Evolutionary conservation across 2,888 invertebrate species (phyloP), one percentile per base, ranked within the genome.

Genomic region (Apeira syringaria): DNA sequence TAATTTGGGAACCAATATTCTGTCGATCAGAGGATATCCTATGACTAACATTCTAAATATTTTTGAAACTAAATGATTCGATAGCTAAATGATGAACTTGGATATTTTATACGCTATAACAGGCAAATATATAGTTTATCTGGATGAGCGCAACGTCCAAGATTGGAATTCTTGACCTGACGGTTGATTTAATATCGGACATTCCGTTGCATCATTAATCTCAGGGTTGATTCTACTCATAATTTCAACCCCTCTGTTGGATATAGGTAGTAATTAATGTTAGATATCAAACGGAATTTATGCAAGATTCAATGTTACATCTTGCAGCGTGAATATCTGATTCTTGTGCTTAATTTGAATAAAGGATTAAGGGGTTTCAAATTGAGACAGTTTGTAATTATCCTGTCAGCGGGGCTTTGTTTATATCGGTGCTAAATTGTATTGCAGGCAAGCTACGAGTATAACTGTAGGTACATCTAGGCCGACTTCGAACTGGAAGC

Each of bases 171-270:
- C 9, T 22, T 20, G 22, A 12, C 12, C 22, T 25, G 9, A 31
- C 18, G 8, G 28, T 24, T 33, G 17, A 33, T 24, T 17, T 31
- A 38, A 38, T 38, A 68, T 63, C 59, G 56, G 58, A 63, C 69
- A 69, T 70, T 64, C 67, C 64, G 47, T 27, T 58, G 56, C 53
- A 63, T 59, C 67, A 75, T 74, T 70, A 69, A 74, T 76, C 71
- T 65, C 12, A 53, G 61, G 53, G 64, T 60, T 55, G 46, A 61
- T 58, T 7, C 20, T 20, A n/a, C n/a, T n/a, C n/a, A n/a, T n/a
- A 20, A 20, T 20, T 20, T 54, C 63, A 52, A 50, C 56, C 51
- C 47, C 49, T 59, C 57, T 37, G 39, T 50, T 36, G 47, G 53
- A 50, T 45, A 49, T 64, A 66, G 59, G 26, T 17, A 67, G 66